A percentile compares a stretch with the other conserved stretches of the same genome.
phyloP scores from a whole-genome alignment of 2,888 invertebrate genomes.

The Thumatha senex region DNA sequence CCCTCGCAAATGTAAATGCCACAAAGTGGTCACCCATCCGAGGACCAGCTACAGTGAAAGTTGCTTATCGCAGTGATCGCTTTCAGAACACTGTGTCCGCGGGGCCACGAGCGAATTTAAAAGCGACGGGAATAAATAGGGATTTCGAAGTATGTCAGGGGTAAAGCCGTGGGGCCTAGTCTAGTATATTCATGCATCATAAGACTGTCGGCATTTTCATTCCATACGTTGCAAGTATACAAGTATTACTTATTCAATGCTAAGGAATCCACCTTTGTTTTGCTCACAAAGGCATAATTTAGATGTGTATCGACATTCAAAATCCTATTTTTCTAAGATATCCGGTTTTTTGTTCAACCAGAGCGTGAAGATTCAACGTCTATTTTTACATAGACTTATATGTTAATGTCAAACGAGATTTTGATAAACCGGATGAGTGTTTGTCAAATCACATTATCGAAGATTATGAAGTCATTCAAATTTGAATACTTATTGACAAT shows the following conservation, averaged over 20 bases:
- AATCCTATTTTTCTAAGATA: slow-evolving; percentile 57
- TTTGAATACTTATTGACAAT: background rate
- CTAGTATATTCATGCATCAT: background rate
- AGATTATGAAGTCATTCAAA: background rate
- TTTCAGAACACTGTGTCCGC: too few relatives aligned
- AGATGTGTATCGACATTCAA: slow-evolving; percentile 49
- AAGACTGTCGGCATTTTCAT: background rate
- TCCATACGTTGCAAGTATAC: background rate
- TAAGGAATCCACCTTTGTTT: slow-evolving; percentile 63
- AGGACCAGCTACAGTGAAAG: too few relatives aligned
- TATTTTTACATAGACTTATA: slow-evolving; percentile 21
- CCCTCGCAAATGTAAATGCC: too few relatives aligned
- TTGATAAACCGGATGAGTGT: background rate
- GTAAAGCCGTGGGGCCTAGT: too few relatives aligned
- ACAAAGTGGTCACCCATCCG: too few relatives aligned
- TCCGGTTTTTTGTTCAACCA: slow-evolving; percentile 34
- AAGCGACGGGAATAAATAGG: too few relatives aligned
- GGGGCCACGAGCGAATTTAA: too few relatives aligned
- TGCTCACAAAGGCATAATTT: slow-evolving; percentile 53
- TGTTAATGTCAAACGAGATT: slow-evolving; percentile 13
- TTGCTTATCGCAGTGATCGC: too few relatives aligned
- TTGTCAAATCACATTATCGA: background rate
- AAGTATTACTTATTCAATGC: slow-evolving; percentile 11
- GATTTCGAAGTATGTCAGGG: too few relatives aligned
- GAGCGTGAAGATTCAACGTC: slow-evolving; percentile 33